Conservation (phyloP, 2,113 vertebrate species). For the Danio rerio region DNA sequence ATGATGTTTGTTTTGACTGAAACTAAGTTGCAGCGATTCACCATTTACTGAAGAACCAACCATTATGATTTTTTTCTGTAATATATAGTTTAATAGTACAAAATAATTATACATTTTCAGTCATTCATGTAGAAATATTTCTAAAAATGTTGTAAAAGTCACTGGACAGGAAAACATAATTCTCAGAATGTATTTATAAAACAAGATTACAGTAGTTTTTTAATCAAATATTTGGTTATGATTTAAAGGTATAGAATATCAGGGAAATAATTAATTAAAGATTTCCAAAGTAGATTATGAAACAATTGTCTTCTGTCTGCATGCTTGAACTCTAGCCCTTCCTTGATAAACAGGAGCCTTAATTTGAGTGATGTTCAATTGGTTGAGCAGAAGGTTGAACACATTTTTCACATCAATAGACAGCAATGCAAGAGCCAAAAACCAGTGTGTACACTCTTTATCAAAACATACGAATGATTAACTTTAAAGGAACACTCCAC, state of each 20-base stretch:
- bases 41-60: too few relatives aligned
- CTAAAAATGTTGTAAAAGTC: neutral
- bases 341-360: too few relatives aligned
- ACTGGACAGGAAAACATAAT: neutral
- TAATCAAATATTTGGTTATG: neutral
- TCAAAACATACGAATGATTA: neutral
- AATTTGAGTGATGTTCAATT: too few relatives aligned
- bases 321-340: neutral
- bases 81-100: neutral
- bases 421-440: neutral
- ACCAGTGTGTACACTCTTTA: neutral
- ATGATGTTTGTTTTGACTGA: neutral
- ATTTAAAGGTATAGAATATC: neutral
- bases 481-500: too few relatives aligned
- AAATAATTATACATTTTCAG: neutral
- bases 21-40: neutral
- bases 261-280: neutral
- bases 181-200: neutral
- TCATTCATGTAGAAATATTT: neutral
- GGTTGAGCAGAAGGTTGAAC: too few relatives aligned
- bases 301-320: neutral
- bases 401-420: neutral
- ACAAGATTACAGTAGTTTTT: slow-evolving; percentile 4
- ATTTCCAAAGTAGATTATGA: neutral
- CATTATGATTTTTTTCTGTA: neutral